Evolutionary conservation across 2,113 vertebrate species (phyloP).

Genomic region (Alaudala cheleensis): DNA sequence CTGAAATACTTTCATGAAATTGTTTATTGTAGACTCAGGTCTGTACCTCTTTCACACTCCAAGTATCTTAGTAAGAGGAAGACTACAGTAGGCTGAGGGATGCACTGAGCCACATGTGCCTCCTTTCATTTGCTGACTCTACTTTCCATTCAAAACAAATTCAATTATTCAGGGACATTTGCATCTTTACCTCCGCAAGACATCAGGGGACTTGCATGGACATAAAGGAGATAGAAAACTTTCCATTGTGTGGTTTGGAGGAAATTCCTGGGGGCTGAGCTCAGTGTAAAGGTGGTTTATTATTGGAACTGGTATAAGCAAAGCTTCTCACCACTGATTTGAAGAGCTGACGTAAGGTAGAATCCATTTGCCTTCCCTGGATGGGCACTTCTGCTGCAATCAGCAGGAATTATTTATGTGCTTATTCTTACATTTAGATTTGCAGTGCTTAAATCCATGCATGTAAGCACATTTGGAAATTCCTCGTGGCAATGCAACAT

Average conservation of each 20-base stretch:
- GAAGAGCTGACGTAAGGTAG: neutral
- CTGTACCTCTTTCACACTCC: neutral
- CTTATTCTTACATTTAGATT: conserved; percentile 9
- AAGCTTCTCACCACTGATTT: neutral
- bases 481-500: neutral
- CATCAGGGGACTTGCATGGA: neutral
- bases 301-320: neutral
- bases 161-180: neutral
- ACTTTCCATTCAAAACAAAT: neutral
- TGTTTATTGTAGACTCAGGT: neutral
- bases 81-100: neutral
- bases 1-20: neutral
- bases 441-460: neutral
- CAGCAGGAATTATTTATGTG: conserved; percentile 23
- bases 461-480: neutral
- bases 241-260: neutral
- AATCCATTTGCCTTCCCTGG: neutral
- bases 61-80: neutral
- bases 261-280: neutral
- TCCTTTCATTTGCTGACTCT: neutral
- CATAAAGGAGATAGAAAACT: neutral
- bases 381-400: conserved; percentile 28
- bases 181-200: neutral
- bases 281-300: neutral
- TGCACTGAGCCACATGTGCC: neutral